phyloP scores from a whole-genome alignment of 53 echinoderm and acorn worm species.

The Pentamera pediparva region DNA sequence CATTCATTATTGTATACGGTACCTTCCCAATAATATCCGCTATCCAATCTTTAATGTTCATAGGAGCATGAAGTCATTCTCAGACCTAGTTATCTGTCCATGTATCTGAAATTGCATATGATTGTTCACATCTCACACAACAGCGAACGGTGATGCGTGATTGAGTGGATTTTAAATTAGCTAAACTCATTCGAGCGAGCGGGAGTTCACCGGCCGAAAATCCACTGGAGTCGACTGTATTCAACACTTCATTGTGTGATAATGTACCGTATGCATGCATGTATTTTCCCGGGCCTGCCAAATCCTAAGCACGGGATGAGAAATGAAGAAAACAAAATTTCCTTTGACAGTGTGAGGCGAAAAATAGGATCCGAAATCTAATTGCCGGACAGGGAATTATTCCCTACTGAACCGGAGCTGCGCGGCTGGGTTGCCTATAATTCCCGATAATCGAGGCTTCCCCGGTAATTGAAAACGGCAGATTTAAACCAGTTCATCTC shows the following conservation, averaged over 20 bases:
- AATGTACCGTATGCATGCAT: slow-evolving; percentile 4
- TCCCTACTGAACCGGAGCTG: slow-evolving; percentile 13
- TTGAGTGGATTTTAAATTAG: slow-evolving; percentile 27
- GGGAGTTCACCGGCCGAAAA: slow-evolving; percentile 18
- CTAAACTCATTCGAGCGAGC: neutral
- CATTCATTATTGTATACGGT: too few relatives aligned
- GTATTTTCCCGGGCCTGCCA: slow-evolving; percentile 8
- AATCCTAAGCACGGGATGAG: slow-evolving; percentile 10
- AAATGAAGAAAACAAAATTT: slow-evolving; percentile 11
- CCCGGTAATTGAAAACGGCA: slow-evolving; percentile 34
- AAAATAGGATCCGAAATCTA: slow-evolving; percentile 28
- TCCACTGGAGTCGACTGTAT: too few relatives aligned
- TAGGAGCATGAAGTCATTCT: too few relatives aligned
- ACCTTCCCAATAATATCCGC: too few relatives aligned
- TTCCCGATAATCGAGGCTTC: slow-evolving; percentile 32
- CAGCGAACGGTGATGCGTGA: neutral
- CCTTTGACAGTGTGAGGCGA: slow-evolving; percentile 12
- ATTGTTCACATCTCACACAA: neutral
- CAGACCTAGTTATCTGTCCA: too few relatives aligned
- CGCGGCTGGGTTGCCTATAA: slow-evolving; percentile 8
- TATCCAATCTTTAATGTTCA: too few relatives aligned
- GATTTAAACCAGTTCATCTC: slow-evolving; percentile 76
- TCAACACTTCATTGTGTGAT: too few relatives aligned
- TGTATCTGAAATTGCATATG: too few relatives aligned
- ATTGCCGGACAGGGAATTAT: slow-evolving; percentile 24